Conservation (phyloP, 92 coral and sea anemone genomes). For the Phenganax marumi region DNA sequence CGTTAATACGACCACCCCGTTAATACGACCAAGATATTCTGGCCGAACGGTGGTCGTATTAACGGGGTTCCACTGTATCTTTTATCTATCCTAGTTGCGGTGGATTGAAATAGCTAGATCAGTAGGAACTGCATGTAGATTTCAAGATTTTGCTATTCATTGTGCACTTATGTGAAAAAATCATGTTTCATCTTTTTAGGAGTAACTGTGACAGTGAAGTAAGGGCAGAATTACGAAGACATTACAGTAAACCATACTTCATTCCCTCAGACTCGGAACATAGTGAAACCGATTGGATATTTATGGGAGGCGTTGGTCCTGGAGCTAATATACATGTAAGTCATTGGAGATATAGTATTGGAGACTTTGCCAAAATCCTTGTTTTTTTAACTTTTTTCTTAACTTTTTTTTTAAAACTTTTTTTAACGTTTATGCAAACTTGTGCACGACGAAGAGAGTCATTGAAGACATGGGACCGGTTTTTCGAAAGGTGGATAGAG, state of each 20-base stretch:
- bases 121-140: not conserved
- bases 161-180: not conserved
- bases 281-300: slow-evolving; percentile 95
- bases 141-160: not conserved
- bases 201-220: slow-evolving; percentile 90
- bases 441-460: too few relatives aligned
- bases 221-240: slow-evolving; percentile 73
- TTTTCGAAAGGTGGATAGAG: too few relatives aligned
- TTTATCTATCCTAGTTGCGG: too few relatives aligned
- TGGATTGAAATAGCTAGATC: not conserved
- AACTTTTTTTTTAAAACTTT: not conserved
- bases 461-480: too few relatives aligned
- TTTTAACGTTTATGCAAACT: not conserved
- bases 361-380: not conserved
- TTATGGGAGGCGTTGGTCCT: slow-evolving; percentile 98
- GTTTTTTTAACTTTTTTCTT: not conserved
- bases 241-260: slow-evolving; percentile 87
- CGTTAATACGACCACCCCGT: too few relatives aligned
- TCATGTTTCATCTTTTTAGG: slow-evolving; percentile 54
- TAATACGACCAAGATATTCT: too few relatives aligned
- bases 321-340: slow-evolving; percentile 99
- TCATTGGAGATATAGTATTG: not conserved
- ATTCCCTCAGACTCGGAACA: slow-evolving; percentile 92
- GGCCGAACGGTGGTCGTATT: too few relatives aligned
- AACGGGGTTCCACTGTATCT: too few relatives aligned